phyloP scores from a whole-genome alignment of 2,113 vertebrate genomes.

The Ursus arctos region DNA sequence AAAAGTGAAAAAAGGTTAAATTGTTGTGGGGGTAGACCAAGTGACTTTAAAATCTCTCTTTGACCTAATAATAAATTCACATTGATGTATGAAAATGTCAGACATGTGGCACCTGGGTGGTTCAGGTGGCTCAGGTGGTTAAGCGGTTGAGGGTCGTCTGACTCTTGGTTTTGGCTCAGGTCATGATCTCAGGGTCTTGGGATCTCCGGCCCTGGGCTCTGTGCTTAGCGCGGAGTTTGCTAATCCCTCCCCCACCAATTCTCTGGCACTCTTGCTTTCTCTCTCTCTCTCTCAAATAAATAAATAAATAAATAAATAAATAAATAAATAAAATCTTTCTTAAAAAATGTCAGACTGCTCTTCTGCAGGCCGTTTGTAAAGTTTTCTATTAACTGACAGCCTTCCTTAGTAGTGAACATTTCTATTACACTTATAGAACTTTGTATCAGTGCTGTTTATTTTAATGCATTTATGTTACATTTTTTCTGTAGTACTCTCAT shows the following conservation, averaged over 20 bases:
- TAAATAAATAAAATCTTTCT: background rate
- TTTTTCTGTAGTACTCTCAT: background rate
- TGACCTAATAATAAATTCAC: constrained; percentile 12
- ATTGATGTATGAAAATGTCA: background rate
- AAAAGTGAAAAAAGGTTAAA: constrained; percentile 61
- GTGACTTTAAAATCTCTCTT: background rate
- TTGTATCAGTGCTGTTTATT: background rate
- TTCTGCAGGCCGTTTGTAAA: background rate
- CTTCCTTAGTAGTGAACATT: background rate
- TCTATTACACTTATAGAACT: background rate
- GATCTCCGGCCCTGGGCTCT: background rate
- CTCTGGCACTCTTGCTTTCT: background rate
- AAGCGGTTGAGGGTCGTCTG: background rate
- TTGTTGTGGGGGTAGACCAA: background rate
- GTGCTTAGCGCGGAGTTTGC: background rate
- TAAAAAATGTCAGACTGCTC: background rate
- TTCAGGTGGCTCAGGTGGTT: background rate
- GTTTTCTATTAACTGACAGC: background rate
- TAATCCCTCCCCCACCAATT: background rate
- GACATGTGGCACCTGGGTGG: background rate
- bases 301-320: too few relatives aligned
- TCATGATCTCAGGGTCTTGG: background rate
- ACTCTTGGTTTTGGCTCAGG: background rate
- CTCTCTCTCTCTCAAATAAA: background rate
- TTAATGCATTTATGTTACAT: background rate